Evolutionary conservation across 2,888 invertebrate species (phyloP), one percentile per base, ranked within the genome.

Genomic region (Drosophila lutescens): DNA sequence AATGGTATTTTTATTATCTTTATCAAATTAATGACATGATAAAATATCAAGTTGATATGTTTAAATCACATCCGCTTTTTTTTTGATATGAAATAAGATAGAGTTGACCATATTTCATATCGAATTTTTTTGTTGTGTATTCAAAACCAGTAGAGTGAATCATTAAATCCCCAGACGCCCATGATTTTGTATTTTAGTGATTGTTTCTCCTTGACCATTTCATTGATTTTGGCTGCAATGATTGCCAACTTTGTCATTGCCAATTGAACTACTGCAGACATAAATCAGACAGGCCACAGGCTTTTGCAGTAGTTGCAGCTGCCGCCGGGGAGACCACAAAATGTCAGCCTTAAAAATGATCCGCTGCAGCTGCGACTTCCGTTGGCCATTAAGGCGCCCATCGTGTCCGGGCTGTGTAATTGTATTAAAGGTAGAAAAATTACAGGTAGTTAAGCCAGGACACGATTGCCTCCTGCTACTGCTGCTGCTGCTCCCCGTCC

Each of bases 281-380:
- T 82, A 82, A 84, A 84, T 82, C 81, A 84, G 81, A 74, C 56
- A 66, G 53, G 65, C 69, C 63, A 41, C 57, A 51, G 36, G 61
- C 49, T 50, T 43, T 47, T 63, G 63, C 63, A 46, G 60, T 17
- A 50, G 20, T 15, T 54, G 65, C 54, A 56, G 60, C 78, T 62
- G 56, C 66, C 51, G 40, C 13, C n/a, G 41, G 49, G 47, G 10
- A 43, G 70, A 74, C 80, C 81, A 67, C 85, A 81, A 70, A 70
- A 68, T 78, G 73, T 76, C 73, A 78, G 84, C 72, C 73, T 81
- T 78, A 78, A 81, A 82, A 84, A 81, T 81, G 79, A 81, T 85
- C 70, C 56, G 73, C 44, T 74, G 68, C 79, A 79, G 70, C 73
- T 56, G 68, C 78, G 56, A 70, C 56, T 77, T 78, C 79, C 86